A percentile compares a stretch with the other conserved stretches of the same genome.
phyloP scores from a whole-genome alignment of 2,113 vertebrate species.

The Corvus moneduloides region DNA sequence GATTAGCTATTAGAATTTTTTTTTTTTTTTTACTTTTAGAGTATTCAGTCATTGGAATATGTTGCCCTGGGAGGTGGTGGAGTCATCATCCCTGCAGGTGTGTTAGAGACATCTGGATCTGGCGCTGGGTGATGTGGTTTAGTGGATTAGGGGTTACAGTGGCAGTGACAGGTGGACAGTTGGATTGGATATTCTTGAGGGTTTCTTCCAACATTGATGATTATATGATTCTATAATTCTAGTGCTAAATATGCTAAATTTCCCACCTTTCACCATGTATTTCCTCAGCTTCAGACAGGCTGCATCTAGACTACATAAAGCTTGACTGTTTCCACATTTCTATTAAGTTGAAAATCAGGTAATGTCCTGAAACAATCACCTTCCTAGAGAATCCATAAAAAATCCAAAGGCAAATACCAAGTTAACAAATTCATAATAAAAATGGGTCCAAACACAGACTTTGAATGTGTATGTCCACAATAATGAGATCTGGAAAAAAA shows the following conservation, averaged over 20 bases:
- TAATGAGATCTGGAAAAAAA: neutral
- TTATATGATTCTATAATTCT: neutral
- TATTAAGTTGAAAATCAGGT: neutral
- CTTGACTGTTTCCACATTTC: neutral
- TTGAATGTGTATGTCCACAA: neutral
- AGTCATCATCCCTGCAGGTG: neutral
- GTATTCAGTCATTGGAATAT: neutral
- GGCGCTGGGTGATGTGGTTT: neutral
- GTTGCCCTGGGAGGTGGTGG: neutral
- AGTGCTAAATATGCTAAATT: neutral
- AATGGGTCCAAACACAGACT: slow-evolving; percentile 21
- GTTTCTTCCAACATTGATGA: neutral
- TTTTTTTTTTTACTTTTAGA: neutral
- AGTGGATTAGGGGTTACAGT: neutral
- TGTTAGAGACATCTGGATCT: neutral
- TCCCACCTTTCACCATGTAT: neutral
- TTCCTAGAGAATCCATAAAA: neutral
- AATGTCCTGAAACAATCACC: neutral
- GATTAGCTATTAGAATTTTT: neutral
- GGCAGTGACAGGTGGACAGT: neutral
- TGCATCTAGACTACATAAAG: neutral
- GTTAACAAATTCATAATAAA: neutral
- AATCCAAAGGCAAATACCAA: neutral
- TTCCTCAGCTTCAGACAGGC: neutral
- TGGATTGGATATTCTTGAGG: neutral